phyloP scores from a whole-genome alignment of 2,113 vertebrate species.

The Eretmochelys imbricata region DNA sequence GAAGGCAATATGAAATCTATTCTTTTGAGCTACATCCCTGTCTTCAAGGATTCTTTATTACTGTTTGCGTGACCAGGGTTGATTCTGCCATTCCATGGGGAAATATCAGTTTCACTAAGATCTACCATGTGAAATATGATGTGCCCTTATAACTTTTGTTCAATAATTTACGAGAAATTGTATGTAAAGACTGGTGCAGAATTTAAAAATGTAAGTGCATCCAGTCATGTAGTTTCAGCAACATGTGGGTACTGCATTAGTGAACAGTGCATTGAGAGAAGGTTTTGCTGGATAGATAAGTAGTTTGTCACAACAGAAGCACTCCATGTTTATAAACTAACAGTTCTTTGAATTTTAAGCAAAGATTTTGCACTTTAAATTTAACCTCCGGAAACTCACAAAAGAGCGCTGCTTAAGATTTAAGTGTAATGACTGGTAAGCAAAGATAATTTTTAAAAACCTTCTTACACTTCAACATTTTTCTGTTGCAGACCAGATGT shows the following conservation, averaged over 20 bases:
- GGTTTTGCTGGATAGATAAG: neutral
- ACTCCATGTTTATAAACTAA: neutral
- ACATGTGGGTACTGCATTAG: neutral
- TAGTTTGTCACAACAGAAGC: neutral
- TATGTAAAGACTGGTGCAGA: neutral
- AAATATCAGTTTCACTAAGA: neutral
- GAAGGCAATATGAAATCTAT: slow-evolving; percentile 12
- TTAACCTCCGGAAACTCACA: neutral
- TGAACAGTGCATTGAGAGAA: neutral
- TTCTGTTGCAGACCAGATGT: slow-evolving; percentile 95
- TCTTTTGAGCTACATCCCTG: neutral
- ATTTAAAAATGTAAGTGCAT: neutral
- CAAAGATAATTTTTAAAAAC: neutral
- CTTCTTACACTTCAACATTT: slow-evolving; percentile 96
- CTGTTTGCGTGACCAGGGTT: neutral
- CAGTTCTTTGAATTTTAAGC: neutral
- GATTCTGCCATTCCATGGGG: rapidly evolving
- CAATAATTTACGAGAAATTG: neutral
- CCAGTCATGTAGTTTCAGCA: neutral
- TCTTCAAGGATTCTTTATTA: neutral
- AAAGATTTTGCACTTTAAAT: neutral
- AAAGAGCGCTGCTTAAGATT: neutral
- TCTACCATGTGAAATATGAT: rapidly evolving
- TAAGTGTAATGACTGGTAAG: neutral
- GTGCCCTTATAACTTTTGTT: neutral